phyloP scores from a whole-genome alignment of 1,140 invertebrate species.

The Calliopsis andreniformis region DNA sequence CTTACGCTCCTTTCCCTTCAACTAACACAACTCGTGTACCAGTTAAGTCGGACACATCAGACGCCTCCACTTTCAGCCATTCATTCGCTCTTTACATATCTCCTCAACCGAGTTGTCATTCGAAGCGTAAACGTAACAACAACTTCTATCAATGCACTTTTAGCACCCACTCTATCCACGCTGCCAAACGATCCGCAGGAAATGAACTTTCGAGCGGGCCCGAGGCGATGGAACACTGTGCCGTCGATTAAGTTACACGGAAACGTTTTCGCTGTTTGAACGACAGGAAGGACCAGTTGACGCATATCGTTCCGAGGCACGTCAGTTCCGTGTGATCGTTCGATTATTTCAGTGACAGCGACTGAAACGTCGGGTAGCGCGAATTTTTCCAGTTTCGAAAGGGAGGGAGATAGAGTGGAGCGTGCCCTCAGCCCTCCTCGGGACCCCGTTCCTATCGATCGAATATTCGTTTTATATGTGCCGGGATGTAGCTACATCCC shows the following conservation, averaged over 20 bases:
- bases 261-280: conserved; percentile 35
- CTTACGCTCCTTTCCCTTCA: too few relatives aligned
- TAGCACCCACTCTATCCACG: too few relatives aligned
- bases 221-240: background rate
- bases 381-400: conserved; percentile 40
- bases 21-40: too few relatives aligned
- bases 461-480: conserved; percentile 50
- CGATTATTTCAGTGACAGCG: conserved; percentile 53
- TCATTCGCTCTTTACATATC: too few relatives aligned
- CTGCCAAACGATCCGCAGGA: background rate
- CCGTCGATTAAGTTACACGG: conserved; percentile 1
- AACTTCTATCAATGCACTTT: too few relatives aligned
- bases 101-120: too few relatives aligned
- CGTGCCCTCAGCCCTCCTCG: conserved; percentile 16
- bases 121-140: too few relatives aligned
- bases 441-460: conserved; percentile 57
- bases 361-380: conserved; percentile 36
- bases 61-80: too few relatives aligned
- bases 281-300: conserved; percentile 23
- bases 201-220: background rate
- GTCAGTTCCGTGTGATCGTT: conserved; percentile 29
- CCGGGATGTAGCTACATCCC: conserved; percentile 43
- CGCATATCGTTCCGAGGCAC: background rate
- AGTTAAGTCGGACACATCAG: too few relatives aligned
- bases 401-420: background rate